Conservation (phyloP, 2,113 vertebrate genomes). For the Eptesicus fuscus region DNA sequence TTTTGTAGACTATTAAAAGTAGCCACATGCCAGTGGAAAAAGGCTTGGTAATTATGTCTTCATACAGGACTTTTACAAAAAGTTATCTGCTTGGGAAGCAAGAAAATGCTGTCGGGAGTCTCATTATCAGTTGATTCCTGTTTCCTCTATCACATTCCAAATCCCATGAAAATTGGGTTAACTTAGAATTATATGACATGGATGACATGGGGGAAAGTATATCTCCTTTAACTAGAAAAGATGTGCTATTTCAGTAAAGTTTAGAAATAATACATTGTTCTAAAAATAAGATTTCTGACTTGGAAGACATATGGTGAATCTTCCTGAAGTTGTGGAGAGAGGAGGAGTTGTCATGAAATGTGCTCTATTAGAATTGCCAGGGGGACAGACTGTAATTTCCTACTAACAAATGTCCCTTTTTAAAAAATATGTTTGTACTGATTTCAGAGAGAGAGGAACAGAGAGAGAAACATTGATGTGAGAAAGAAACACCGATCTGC, state of each 20-base stretch:
- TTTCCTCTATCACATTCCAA: conserved; percentile 58
- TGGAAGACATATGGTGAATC: conserved; percentile 76
- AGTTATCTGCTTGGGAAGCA: conserved; percentile 54
- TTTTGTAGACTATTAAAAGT: conserved; percentile 44
- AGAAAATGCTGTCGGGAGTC: conserved; percentile 58
- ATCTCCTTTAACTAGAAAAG: conserved; percentile 47
- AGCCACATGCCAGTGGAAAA: conserved; percentile 40
- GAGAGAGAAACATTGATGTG: background rate
- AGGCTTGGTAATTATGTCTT: background rate
- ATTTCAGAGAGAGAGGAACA: background rate
- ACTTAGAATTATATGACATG: conserved; percentile 37
- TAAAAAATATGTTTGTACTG: background rate
- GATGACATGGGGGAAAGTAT: conserved; percentile 50
- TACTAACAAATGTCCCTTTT: conserved; percentile 75
- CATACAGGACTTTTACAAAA: conserved; percentile 49
- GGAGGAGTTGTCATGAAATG: conserved; percentile 74
- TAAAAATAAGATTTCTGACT: conserved; percentile 75
- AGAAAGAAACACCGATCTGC: background rate
- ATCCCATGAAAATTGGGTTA: conserved; percentile 55
- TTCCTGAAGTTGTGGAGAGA: conserved; percentile 77
- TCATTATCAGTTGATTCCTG: conserved; percentile 53
- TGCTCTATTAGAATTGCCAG: conserved; percentile 74
- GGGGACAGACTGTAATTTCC: conserved; percentile 76
- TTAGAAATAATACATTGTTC: conserved; percentile 67
- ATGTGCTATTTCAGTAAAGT: conserved; percentile 40